Evolutionary conservation across 92 coral and sea anemone genomes (phyloP).

Genomic region (Pocillopora grandis): DNA sequence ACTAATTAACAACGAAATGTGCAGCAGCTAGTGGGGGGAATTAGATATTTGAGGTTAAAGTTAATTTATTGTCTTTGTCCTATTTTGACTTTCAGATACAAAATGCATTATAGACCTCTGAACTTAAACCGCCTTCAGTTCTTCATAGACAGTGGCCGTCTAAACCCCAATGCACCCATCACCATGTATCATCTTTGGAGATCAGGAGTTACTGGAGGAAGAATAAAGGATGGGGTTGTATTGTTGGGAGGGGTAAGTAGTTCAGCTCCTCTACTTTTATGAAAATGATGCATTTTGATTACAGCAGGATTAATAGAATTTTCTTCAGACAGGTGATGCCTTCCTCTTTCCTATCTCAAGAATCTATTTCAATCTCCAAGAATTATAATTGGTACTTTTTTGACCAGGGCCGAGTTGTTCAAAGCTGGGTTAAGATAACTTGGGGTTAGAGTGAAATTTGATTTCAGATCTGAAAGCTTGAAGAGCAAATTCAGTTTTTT

Average conservation of each 20-base stretch:
- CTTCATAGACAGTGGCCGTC: conserved; percentile 91
- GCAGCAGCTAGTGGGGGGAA: too few relatives aligned
- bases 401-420: too few relatives aligned
- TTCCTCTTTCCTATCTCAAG: background rate
- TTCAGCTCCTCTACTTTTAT: background rate
- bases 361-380: too few relatives aligned
- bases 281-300: background rate
- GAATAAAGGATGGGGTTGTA: conserved; percentile 85
- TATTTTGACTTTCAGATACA: conserved; percentile 32
- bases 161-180: conserved; percentile 84
- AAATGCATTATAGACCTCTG: conserved; percentile 82
- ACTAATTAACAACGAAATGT: too few relatives aligned
- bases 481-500: too few relatives aligned
- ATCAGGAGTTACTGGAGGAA: conserved; percentile 85
- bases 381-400: too few relatives aligned
- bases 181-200: conserved; percentile 93
- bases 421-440: too few relatives aligned
- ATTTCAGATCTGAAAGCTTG: too few relatives aligned
- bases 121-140: conserved; percentile 93
- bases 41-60: too few relatives aligned
- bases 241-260: conserved; percentile 83
- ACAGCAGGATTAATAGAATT: background rate
- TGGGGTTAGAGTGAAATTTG: too few relatives aligned
- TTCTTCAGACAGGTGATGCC: background rate
- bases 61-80: background rate